A percentile compares a stretch with the other conserved stretches of the same genome.
Evolutionary conservation across 2,797 vertebrate species (phyloP).

Genomic region (Heteromormyrus szaboi): DNA sequence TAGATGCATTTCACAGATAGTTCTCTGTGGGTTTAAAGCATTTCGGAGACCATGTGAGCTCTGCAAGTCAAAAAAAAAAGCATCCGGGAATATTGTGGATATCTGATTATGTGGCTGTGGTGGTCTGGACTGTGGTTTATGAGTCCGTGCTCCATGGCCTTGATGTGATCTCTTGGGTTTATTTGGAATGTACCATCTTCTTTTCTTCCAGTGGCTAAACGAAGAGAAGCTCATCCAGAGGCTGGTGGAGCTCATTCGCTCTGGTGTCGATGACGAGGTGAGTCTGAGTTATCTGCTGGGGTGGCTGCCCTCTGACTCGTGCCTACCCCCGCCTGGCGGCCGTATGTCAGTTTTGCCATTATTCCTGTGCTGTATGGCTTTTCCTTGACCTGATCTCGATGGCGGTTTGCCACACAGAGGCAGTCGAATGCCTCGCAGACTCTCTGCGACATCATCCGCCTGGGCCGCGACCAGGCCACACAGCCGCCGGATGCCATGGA

Average conservation of each 20-base stretch:
- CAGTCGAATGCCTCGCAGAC: slow-evolving; percentile 96
- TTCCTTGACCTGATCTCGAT: neutral
- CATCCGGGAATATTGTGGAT: neutral
- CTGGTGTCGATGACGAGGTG: slow-evolving; percentile 72
- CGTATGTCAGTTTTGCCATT: neutral
- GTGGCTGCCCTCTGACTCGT: neutral
- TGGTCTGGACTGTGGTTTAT: neutral
- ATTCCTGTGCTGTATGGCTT: neutral
- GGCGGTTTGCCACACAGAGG: slow-evolving; percentile 52
- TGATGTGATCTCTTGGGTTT: neutral
- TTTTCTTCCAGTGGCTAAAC: slow-evolving; percentile 78
- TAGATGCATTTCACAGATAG: neutral
- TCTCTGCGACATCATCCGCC: slow-evolving; percentile 88
- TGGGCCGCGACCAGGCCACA: slow-evolving; percentile 91
- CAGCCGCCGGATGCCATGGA: slow-evolving; percentile 81
- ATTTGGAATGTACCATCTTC: neutral
- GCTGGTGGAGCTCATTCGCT: slow-evolving; percentile 83
- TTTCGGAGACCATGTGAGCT: neutral
- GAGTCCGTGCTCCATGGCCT: neutral
- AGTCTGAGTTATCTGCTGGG: neutral
- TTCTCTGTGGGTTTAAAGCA: neutral
- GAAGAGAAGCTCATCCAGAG: slow-evolving; percentile 86
- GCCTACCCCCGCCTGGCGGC: neutral
- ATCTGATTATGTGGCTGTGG: neutral
- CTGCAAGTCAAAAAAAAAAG: neutral